A percentile compares a stretch with the other conserved stretches of the same genome.
phyloP scores from a whole-genome alignment of 2,888 invertebrate genomes.

The Zygothrica quintamaculata region DNA sequence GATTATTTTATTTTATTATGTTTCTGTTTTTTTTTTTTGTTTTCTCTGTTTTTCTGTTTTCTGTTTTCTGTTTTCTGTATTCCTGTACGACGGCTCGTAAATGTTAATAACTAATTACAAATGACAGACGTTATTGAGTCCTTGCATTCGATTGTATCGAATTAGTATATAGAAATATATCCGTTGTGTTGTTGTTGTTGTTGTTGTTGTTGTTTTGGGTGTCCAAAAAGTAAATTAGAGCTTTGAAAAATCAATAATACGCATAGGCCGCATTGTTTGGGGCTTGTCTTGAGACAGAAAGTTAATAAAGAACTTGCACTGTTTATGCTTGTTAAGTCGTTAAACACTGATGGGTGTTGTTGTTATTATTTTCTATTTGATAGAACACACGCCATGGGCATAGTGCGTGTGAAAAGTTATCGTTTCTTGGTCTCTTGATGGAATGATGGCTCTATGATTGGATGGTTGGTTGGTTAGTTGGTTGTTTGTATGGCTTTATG shows the following conservation, averaged over 20 bases:
- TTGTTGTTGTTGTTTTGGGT: not conserved
- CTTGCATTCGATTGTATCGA: constrained; percentile 16
- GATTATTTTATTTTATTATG: constrained; percentile 57
- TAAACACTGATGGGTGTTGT: constrained; percentile 32
- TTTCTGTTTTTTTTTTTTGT: too few relatives aligned
- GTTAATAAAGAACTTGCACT: constrained; percentile 49
- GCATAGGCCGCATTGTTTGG: constrained; percentile 36
- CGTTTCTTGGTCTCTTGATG: constrained; percentile 2
- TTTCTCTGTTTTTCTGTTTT: too few relatives aligned
- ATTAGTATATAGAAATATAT: not conserved
- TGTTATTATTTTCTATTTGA: constrained; percentile 40
- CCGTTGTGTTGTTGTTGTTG: not conserved
- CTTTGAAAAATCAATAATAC: constrained; percentile 60
- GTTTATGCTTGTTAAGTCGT: constrained; percentile 47
- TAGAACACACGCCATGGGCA: constrained; percentile 38
- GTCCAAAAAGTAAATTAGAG: constrained; percentile 45
- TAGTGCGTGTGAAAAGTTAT: constrained; percentile 52
- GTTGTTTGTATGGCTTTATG: constrained; percentile 2
- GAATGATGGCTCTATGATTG: not conserved
- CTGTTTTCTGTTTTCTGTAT: too few relatives aligned
- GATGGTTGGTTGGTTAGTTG: not conserved
- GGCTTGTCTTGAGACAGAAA: constrained; percentile 32
- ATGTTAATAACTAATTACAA: constrained; percentile 62
- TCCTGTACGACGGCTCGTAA: constrained; percentile 39
- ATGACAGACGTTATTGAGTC: constrained; percentile 55